A percentile compares a stretch with the other conserved stretches of the same genome.
phyloP scores from a whole-genome alignment of 30 jellyfish, hydroid and myxozoan species.

The Cassiopea andromeda region DNA sequence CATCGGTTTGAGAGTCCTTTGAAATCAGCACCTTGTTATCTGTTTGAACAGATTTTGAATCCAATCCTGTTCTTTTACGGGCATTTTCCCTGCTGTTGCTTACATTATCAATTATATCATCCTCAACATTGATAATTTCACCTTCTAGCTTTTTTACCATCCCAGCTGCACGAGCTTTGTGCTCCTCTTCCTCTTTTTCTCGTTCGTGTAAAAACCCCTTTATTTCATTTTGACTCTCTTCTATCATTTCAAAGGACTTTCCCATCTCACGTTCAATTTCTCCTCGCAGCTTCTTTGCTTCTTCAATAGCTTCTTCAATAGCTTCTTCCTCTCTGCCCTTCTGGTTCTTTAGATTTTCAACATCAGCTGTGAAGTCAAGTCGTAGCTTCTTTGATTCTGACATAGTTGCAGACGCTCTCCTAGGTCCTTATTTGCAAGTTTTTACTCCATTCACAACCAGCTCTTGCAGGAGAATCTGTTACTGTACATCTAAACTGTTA shows the following conservation, averaged over 20 bases:
- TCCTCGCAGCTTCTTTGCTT: constrained; percentile 48
- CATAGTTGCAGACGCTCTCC: neutral
- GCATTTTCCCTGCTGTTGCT: neutral
- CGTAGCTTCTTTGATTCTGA: neutral
- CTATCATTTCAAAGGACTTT: constrained; percentile 71
- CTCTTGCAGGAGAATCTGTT: neutral
- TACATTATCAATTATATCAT: neutral
- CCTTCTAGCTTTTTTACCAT: constrained; percentile 56
- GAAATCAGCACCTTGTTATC: constrained; percentile 1
- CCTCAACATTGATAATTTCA: constrained; percentile 54
- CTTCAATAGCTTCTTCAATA: constrained; percentile 40
- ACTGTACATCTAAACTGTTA: too few relatives aligned
- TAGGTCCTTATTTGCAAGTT: neutral
- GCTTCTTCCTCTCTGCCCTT: constrained; percentile 36
- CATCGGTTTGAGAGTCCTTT: constrained; percentile 21
- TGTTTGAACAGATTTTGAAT: constrained; percentile 15
- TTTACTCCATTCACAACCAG: neutral
- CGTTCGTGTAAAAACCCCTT: constrained; percentile 52
- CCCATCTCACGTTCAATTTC: constrained; percentile 73
- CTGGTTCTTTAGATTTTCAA: constrained; percentile 26
- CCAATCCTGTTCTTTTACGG: neutral
- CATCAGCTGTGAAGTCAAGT: constrained; percentile 26
- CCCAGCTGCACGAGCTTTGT: constrained; percentile 55
- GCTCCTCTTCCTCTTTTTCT: constrained; percentile 70
- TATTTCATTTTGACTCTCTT: constrained; percentile 55